Evolutionary conservation across 2,888 invertebrate species (phyloP).

Genomic region (Polylopha cassiicola): DNA sequence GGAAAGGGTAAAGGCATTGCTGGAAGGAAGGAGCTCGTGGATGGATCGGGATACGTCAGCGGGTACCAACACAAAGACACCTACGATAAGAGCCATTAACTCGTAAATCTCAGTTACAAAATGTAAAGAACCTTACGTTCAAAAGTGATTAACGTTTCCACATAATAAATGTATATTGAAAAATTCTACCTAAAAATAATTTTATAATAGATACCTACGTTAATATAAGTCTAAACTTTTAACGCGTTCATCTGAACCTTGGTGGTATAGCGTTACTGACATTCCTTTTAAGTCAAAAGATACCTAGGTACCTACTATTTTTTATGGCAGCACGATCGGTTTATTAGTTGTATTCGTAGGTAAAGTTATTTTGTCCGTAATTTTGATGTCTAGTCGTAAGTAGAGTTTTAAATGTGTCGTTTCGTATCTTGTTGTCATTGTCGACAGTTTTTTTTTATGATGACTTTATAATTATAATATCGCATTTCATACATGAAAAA

Average conservation of each 20-base stretch:
- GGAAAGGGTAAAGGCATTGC: conserved; percentile 92
- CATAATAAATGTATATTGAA: conserved; percentile 8
- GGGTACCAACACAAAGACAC: conserved; percentile 91
- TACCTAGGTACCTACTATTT: no score
- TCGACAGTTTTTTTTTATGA: no score
- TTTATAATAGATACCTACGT: no score
- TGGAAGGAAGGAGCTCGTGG: conserved; percentile 86
- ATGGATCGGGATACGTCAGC: conserved; percentile 87
- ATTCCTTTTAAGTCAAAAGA: conserved; percentile 45
- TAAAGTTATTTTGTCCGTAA: conserved; percentile 25
- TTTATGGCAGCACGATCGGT: conserved; percentile 16
- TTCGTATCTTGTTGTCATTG: not conserved
- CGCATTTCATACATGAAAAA: no score
- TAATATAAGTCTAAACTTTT: conserved; percentile 15
- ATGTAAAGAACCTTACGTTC: not conserved
- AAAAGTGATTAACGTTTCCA: conserved; percentile 7
- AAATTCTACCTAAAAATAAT: no score
- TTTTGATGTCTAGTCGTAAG: conserved; percentile 39
- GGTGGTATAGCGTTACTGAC: conserved; percentile 34
- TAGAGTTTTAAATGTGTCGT: conserved; percentile 24
- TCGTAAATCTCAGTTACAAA: not conserved
- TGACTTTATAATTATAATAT: no score
- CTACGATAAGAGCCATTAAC: conserved; percentile 79
- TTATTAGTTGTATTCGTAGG: conserved; percentile 19
- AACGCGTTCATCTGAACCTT: conserved; percentile 24